Evolutionary conservation across 2,113 vertebrate genomes (phyloP), one percentile per base, ranked within the genome.

Genomic region (Donacobius atricapilla): DNA sequence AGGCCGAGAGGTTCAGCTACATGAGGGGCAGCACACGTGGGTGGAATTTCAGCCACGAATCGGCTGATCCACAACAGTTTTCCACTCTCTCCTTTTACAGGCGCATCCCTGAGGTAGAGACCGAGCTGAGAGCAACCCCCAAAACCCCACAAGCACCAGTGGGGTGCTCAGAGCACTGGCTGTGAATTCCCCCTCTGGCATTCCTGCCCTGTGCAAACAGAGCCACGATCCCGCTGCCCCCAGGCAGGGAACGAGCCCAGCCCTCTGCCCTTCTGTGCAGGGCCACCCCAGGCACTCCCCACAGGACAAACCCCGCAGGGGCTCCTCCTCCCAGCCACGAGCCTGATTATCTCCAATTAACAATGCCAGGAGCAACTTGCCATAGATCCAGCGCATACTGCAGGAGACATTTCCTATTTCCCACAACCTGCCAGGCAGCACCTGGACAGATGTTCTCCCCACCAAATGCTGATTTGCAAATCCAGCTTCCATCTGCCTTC

Each of bases 1-100:
- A 50, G 58, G 21, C 20, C 9, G 14, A 35, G 53, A 25, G 37
- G 20, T 17, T 63, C 54, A 40, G 50, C 81, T 11, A 2, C 3
- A 1, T 0, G 12, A 66, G 11, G 57, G 20, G 37, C 47, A 47
- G 48, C 35, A n/a, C 9, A 0, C 0, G 1, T 7, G 51, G 39
- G 12, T 45, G 30, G 53, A 31, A 57, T 31, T 21, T 51, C 42
- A 61, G 21, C n/a, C 77, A 31, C 3, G 19, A n/a, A 54, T 27
- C 77, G n/a, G 53, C 13, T 22, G 31, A 31, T 31, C 39, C 30
- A 33, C 6, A 4, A 64, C 39, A 82, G 24, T 15, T 56, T 44
- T 33, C 44, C 37, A 28, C 9, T 15, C 28, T 44, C 14, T 48
- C 44, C 61, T 65, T n/a, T 30, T 3, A 23, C 30, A 81, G 68